Evolutionary conservation across 92 coral and sea anemone species (phyloP).

Genomic region (Epizoanthus rinbou): DNA sequence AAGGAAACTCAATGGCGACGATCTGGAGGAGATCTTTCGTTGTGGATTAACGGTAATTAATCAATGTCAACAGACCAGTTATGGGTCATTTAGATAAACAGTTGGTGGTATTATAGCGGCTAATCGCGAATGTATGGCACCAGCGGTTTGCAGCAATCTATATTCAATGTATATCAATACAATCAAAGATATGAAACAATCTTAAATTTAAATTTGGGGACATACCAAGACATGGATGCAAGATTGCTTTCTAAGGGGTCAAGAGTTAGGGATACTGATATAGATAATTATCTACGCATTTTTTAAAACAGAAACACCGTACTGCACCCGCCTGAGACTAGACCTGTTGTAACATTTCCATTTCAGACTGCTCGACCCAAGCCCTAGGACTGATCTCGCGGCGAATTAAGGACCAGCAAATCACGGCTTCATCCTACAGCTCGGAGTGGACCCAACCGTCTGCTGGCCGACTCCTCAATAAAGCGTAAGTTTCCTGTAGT

Average conservation of each 20-base stretch:
- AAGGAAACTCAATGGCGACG: constrained; percentile 32
- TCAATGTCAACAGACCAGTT: constrained; percentile 39
- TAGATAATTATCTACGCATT: neutral
- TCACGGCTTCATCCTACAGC: constrained; percentile 76
- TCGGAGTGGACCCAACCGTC: constrained; percentile 75
- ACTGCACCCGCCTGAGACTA: too few species aligned
- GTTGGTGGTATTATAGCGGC: neutral
- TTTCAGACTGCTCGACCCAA: constrained; percentile 63
- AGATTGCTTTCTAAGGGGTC: too few species aligned
- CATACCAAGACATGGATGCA: too few species aligned
- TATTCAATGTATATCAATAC: too few species aligned
- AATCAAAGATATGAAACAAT: too few species aligned
- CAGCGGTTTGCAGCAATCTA: neutral
- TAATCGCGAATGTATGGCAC: neutral
- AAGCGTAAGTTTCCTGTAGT: constrained; percentile 45
- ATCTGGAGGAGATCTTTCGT: constrained; percentile 23
- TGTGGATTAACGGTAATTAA: constrained; percentile 36
- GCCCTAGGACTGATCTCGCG: constrained; percentile 85
- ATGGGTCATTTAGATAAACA: constrained; percentile 37
- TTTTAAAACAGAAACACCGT: too few species aligned
- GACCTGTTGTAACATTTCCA: neutral
- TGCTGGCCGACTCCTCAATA: constrained; percentile 74
- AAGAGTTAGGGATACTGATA: too few species aligned
- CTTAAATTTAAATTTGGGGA: too few species aligned
- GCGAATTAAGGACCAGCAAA: constrained; percentile 77